Evolutionary conservation across 2,888 invertebrate genomes (phyloP).

Genomic region (Orthosia gracilis): DNA sequence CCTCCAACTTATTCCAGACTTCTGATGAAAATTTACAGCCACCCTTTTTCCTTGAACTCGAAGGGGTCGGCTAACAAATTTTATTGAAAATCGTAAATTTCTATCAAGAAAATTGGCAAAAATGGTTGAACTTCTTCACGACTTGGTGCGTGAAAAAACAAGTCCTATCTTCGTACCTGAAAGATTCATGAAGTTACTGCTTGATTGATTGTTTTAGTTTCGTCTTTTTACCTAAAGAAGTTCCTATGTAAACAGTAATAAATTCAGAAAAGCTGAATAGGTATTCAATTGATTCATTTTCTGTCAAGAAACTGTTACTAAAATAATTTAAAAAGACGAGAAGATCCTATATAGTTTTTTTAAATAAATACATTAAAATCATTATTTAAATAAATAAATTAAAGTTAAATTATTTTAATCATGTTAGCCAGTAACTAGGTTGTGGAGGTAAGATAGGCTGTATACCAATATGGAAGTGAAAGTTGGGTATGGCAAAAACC

Average conservation of each 20-base stretch:
- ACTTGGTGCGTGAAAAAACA: neutral
- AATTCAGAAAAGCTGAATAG: neutral
- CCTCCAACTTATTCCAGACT: neutral
- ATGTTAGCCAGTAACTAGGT: no score
- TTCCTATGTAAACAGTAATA: no score
- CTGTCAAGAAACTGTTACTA: neutral
- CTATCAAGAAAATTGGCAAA: conserved; percentile 21
- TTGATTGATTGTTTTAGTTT: conserved; percentile 13
- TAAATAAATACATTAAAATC: no score
- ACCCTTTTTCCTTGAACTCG: conserved; percentile 12
- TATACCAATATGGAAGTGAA: no score
- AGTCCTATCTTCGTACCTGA: neutral
- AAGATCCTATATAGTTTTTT: no score
- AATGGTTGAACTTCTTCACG: conserved; percentile 5
- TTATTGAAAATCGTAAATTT: conserved; percentile 38
- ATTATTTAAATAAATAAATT: no score
- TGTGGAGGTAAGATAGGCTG: no score
- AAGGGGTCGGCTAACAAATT: conserved; percentile 9
- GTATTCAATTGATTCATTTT: neutral
- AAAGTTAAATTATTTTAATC: no score
- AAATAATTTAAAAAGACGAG: no score
- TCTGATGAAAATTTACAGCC: conserved; percentile 20
- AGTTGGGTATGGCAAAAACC: no score
- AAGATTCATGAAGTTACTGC: neutral
- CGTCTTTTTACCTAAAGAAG: neutral